Evolutionary conservation across 2,888 invertebrate genomes (phyloP), one percentile per base, ranked within the genome.

Genomic region (Ptychoptera contaminata): DNA sequence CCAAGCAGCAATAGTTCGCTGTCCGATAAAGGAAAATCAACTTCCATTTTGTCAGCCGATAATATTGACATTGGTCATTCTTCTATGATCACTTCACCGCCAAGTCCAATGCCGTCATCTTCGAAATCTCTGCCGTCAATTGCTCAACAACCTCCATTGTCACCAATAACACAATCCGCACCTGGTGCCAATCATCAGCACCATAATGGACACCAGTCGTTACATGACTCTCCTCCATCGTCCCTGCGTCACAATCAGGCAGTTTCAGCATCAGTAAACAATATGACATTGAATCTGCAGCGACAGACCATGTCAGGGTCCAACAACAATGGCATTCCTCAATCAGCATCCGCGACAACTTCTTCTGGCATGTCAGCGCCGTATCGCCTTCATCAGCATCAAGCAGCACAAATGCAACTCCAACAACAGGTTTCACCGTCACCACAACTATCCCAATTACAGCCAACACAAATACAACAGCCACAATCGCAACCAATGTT

Each of bases 381-480:
- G 40, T 29, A 49, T 37, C 46, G 49, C 34, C 36, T 47, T 9
- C 54, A 54, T 40, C 53, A 53, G 12, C 50, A 50, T 31, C 47
- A 43, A 8, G 42, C 11, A 40, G 50, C 50, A 41, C 47, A 40
- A 32, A 16, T 37, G 11, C 46, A 48, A 12, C 47, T 48, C 11
- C 50, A 49, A 2, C 47, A 40, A 11, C 47, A 45, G 12, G 16
- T 12, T 31, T 42, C 38, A 8, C 46, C 40, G 16, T 14, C 31
- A 31, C 45, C 37, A 4, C 37, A 43, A 14, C 43, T 37, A 11
- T 42, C 38, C 5, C 47, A 43, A 40, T 45, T 45, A 23, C 47
- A 45, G 14, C 42, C 43, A 8, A 43, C 46, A 16, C 43, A 34
- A 11, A 44, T 43, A 10, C 40, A 45, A 16, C 46, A 46, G 35